Conservation (phyloP, 2,797 vertebrate genomes). For the Gobio occitaniae region DNA sequence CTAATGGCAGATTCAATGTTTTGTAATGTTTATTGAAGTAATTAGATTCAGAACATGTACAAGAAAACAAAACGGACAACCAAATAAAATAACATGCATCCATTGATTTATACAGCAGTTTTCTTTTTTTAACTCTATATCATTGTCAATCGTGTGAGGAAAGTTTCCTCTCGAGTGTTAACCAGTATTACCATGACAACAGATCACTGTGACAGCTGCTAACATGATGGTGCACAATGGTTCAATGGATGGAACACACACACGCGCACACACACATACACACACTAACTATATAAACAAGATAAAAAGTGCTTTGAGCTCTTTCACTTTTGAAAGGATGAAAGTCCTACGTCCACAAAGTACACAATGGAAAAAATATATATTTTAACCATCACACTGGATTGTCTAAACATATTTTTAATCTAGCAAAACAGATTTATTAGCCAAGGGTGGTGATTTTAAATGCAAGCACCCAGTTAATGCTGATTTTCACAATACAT, state of each 20-base stretch:
- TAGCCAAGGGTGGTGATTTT: conserved; percentile 57
- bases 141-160: conserved; percentile 41
- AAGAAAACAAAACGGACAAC: conserved; percentile 70
- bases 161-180: conserved; percentile 35
- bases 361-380: conserved; percentile 63
- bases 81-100: conserved; percentile 76
- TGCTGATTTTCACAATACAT: conserved; percentile 67
- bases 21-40: conserved; percentile 81
- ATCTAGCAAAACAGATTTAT: conserved; percentile 60
- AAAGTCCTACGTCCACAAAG: conserved; percentile 57
- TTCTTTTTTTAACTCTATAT: conserved; percentile 49
- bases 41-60: conserved; percentile 69
- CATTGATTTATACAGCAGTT: conserved; percentile 75
- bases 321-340: conserved; percentile 46
- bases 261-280: neutral
- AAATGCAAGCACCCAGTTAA: conserved; percentile 67
- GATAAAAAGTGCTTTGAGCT: conserved; percentile 72
- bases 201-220: conserved; percentile 58
- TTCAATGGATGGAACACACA: conserved; percentile 63
- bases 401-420: conserved; percentile 60
- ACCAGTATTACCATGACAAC: conserved; percentile 62
- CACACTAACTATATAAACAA: conserved; percentile 76
- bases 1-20: conserved; percentile 56
- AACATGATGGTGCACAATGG: conserved; percentile 54
- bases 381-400: conserved; percentile 67